Percentiles rank a stretch among this genome's conserved stretches.
phyloP scores from a whole-genome alignment of 2,888 invertebrate species.

The Tribolium freemani region DNA sequence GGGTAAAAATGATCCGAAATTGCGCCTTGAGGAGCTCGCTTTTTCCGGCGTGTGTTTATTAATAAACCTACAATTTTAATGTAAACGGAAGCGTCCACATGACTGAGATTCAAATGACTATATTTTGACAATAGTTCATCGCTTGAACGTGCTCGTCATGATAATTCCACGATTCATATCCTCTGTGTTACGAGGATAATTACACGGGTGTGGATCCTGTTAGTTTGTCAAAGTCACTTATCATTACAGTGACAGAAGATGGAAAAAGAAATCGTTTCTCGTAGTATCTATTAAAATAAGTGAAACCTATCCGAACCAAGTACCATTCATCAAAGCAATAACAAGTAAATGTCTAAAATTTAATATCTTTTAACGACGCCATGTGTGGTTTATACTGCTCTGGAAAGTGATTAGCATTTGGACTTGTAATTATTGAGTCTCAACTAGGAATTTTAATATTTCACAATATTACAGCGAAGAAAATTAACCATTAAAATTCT shows the following conservation, averaged over 20 bases:
- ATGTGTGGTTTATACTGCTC: slow-evolving; percentile 2
- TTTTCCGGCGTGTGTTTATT: neutral
- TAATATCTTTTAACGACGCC: slow-evolving; percentile 8
- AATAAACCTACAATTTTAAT: neutral
- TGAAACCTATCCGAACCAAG: neutral
- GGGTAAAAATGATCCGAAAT: neutral
- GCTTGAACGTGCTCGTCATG: neutral
- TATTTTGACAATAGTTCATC: neutral
- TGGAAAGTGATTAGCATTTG: neutral
- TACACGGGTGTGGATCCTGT: neutral
- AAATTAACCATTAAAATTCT: neutral
- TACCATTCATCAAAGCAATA: neutral
- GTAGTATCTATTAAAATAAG: neutral
- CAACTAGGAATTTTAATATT: slow-evolving; percentile 3
- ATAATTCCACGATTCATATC: neutral
- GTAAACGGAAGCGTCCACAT: neutral
- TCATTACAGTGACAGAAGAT: neutral
- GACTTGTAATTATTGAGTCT: slow-evolving; percentile 1
- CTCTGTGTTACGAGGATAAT: neutral
- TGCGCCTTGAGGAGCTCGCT: neutral
- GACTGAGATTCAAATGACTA: neutral
- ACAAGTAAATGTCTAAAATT: neutral
- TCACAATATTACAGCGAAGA: neutral
- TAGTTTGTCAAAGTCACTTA: neutral
- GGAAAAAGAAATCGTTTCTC: neutral